Conservation (phyloP, 2,888 invertebrate species). For the Pandemis cinnamomeana region DNA sequence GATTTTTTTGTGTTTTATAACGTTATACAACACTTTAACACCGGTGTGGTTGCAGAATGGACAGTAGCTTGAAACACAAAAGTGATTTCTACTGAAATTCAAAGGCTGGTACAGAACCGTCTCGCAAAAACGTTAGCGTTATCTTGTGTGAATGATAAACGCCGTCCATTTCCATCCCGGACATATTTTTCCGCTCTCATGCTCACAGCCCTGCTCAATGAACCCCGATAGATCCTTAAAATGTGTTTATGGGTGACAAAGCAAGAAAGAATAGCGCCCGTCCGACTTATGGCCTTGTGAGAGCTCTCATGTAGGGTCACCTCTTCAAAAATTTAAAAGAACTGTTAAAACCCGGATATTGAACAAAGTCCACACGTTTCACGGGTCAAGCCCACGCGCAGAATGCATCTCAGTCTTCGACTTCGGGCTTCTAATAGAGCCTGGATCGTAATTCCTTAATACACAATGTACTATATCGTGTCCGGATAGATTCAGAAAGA, state of each 20-base stretch:
- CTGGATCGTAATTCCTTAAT: too few species aligned
- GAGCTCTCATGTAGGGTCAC: slow-evolving; percentile 4
- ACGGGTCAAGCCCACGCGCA: too few species aligned
- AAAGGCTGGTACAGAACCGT: slow-evolving; percentile 20
- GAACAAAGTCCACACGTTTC: background rate
- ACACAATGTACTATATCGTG: too few species aligned
- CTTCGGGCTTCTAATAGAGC: too few species aligned
- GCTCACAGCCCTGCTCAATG: slow-evolving; percentile 26
- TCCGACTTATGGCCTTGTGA: background rate
- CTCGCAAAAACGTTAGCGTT: slow-evolving; percentile 31
- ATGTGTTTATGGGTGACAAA: slow-evolving; percentile 25
- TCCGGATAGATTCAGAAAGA: background rate
- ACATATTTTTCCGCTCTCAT: slow-evolving; percentile 34
- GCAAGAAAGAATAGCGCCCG: slow-evolving; percentile 2
- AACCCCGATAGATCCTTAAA: slow-evolving; percentile 26
- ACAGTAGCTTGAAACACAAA: too few species aligned
- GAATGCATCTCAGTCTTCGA: too few species aligned
- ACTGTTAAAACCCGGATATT: background rate
- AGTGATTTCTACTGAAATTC: background rate
- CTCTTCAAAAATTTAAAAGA: background rate
- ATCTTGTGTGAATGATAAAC: slow-evolving; percentile 39
- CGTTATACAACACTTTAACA: too few species aligned
- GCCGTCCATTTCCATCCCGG: slow-evolving; percentile 30
- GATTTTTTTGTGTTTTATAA: too few species aligned
- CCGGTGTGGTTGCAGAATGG: too few species aligned